These are phyloP conservation scores for Eucidaris tribuloides DNA, from an alignment of 35 echinoderm and acorn worm species.

Conservation along the genomic window DNA sequence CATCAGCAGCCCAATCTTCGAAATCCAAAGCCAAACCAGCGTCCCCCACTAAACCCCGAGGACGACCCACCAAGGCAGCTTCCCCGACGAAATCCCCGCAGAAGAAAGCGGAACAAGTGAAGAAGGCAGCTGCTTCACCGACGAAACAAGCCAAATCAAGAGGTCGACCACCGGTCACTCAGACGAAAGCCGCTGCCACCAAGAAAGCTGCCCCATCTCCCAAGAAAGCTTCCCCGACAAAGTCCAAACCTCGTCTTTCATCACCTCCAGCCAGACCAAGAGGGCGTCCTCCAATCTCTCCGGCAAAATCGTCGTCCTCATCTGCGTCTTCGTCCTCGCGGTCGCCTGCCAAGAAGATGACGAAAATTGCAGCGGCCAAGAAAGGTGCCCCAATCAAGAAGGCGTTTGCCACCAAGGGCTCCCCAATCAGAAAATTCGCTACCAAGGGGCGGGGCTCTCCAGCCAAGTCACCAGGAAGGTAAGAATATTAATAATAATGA, in stretches of 20 bases:
- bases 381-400: background rate
- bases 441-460: background rate
- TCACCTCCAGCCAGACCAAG: background rate
- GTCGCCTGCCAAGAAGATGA: background rate
- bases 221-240: background rate
- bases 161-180: no score
- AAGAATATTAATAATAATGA: no score
- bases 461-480: background rate
- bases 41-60: background rate
- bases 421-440: conserved; percentile 6
- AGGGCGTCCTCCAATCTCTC: conserved; percentile 3
- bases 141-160: background rate
- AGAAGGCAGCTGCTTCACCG: no score
- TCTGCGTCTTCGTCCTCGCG: background rate
- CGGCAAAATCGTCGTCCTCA: conserved; percentile 2
- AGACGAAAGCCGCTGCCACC: background rate
- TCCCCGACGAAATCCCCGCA: background rate
- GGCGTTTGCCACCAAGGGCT: background rate
- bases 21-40: background rate
- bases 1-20: background rate
- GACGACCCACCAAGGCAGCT: background rate
- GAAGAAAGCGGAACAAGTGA: background rate
- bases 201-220: background rate
- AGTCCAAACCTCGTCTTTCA: conserved; percentile 22
- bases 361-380: no score